Evolutionary conservation across 2,113 vertebrate genomes (phyloP).

Genomic region (Ginglymostoma cirratum): DNA sequence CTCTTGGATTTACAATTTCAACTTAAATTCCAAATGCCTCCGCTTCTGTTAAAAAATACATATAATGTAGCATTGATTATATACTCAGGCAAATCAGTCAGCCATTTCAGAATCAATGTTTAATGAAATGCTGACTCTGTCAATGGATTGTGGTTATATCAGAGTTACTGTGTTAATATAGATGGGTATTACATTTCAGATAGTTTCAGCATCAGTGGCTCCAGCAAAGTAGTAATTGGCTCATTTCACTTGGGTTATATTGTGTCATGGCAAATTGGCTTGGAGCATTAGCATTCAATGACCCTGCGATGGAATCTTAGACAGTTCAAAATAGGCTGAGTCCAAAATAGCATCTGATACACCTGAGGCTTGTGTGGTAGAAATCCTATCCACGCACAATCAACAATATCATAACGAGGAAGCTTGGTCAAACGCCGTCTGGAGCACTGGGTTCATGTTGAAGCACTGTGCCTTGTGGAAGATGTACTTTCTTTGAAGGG

Average conservation of each 20-base stretch:
- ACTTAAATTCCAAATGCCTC: not conserved
- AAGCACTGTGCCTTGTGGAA: not conserved
- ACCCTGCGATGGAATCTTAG: not conserved
- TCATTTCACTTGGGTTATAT: not conserved
- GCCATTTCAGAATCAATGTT: conserved; percentile 18
- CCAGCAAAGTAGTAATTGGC: not conserved
- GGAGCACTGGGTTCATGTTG: not conserved
- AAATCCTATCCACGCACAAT: not conserved
- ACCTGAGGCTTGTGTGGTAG: not conserved
- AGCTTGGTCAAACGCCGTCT: not conserved
- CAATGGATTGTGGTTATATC: not conserved
- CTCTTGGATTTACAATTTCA: not conserved
- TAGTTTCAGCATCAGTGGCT: conserved; percentile 9
- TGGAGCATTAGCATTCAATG: not conserved
- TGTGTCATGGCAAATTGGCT: not conserved
- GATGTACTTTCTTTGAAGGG: not conserved
- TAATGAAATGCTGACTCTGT: not conserved
- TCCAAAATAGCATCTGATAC: not conserved
- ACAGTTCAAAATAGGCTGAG: not conserved
- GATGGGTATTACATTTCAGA: not conserved
- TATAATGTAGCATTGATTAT: not conserved
- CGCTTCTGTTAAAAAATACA: not conserved
- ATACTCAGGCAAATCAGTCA: not conserved
- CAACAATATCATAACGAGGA: not conserved
- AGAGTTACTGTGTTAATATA: not conserved